A percentile compares a stretch with the other conserved stretches of the same genome.
These are phyloP conservation scores for Pissodes strobi DNA, from an alignment of 1,140 invertebrate genomes.

Conservation along the genomic window DNA sequence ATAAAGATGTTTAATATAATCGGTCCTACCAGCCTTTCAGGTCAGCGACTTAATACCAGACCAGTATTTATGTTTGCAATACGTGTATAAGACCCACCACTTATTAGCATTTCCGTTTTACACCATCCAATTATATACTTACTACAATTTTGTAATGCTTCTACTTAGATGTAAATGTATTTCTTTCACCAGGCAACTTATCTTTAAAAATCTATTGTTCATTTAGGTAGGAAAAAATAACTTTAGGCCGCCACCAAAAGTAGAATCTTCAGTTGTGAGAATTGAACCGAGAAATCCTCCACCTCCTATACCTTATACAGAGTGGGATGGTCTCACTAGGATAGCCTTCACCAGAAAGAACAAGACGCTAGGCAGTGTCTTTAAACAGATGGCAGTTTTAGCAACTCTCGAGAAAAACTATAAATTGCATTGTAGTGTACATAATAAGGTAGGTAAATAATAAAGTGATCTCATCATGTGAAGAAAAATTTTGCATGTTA, in stretches of 20 bases:
- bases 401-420: conserved; percentile 93
- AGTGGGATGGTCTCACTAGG: conserved; percentile 97
- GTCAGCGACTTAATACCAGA: no score
- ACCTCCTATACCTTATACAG: conserved; percentile 93
- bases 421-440: conserved; percentile 80
- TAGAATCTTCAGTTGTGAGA: conserved; percentile 95
- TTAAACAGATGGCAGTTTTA: conserved; percentile 80
- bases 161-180: no score
- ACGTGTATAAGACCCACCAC: no score
- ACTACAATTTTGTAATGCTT: no score
- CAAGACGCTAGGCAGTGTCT: conserved; percentile 77
- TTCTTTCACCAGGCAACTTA: no score
- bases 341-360: conserved; percentile 96
- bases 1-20: no score
- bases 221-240: conserved; percentile 78
- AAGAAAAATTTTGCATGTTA: no score
- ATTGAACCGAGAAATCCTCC: conserved; percentile 97
- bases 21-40: no score
- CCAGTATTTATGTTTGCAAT: no score
- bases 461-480: not conserved
- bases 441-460: conserved; percentile 79
- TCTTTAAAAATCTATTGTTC: no score
- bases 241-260: conserved; percentile 95
- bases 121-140: no score
- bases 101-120: no score